Percentiles rank a stretch among this genome's conserved stretches.
Evolutionary conservation across 2,113 vertebrate species (phyloP).

Genomic region (Pristiophorus japonicus): DNA sequence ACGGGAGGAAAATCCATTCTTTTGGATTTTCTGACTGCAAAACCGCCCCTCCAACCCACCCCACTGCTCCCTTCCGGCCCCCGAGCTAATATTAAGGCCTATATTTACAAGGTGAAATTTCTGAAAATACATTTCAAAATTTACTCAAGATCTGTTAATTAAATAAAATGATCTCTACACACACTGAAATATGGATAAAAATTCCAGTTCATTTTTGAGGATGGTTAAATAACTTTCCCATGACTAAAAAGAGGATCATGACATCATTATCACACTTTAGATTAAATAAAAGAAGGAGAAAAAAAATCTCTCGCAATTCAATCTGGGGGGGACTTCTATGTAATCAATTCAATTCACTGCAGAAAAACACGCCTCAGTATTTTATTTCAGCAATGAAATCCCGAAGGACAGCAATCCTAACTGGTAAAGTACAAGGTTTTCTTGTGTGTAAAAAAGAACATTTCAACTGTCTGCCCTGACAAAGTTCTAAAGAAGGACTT

Average conservation of each 20-base stretch:
- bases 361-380: neutral
- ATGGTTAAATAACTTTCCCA: neutral
- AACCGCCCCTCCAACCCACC: too few relatives aligned
- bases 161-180: neutral
- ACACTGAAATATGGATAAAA: neutral
- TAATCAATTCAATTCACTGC: neutral
- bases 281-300: neutral
- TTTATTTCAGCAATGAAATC: constrained; percentile 2
- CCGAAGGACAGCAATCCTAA: constrained; percentile 58
- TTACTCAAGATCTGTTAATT: neutral
- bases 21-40: too few relatives aligned
- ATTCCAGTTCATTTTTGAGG: too few relatives aligned
- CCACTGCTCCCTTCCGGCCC: too few relatives aligned
- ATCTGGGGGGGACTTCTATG: neutral
- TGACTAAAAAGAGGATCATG: neutral
- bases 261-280: neutral
- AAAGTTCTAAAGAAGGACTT: constrained; percentile 65
- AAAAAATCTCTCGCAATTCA: too few relatives aligned
- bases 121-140: neutral
- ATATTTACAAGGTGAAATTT: neutral
- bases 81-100: neutral
- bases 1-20: neutral
- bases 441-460: constrained; percentile 61
- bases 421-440: constrained; percentile 67
- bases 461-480: constrained; percentile 76